Evolutionary conservation across 2,888 invertebrate species (phyloP), one percentile per base, ranked within the genome.

Genomic region (Agrotis exclamationis): DNA sequence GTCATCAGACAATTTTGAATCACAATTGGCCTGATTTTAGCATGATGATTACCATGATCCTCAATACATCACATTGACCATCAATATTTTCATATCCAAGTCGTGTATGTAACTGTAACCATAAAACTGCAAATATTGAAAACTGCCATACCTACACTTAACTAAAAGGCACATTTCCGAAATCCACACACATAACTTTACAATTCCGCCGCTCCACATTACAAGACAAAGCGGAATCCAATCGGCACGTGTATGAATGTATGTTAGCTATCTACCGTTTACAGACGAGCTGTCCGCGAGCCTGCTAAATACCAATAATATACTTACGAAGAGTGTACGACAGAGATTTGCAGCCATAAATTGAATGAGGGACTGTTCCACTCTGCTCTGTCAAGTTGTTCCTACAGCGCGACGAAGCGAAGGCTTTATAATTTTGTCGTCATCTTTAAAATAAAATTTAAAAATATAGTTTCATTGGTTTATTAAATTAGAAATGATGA

Each of bases 281-380:
- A 90, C 95, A 95, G 94, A 86, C 92, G 87, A 82, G 78, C 83
- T 86, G 89, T 88, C 95, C 94, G 76, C 95, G 93, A 90, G 89
- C 91, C 88, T 86, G 85, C 92, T 94, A 93, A 95, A 92, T 93
- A 93, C 91, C 87, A 91, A 92, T 94, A 93, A 91, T 84, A 90
- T 91, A 93, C 93, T 94, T 91, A 93, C 85, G 88, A 86, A 78
- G 95, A 91, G 90, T 95, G 95, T 85, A 82, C 87, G 86, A 85
- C 77, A 62, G 92, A 93, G 95, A 94, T 95, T 95, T 91, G 91
- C 88, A 87, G 87, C 88, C 90, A 89, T 90, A 89, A 92, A 94
- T 93, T 93, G 93, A 93, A 93, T 88, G 89, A 87, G 56, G 33
- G 56, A 56, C 33, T 56, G 56, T 56, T 56, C 56, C 14, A 20